These are phyloP conservation scores for Nomada fucata DNA, from an alignment of 2,888 invertebrate species.

Conservation along the genomic window DNA sequence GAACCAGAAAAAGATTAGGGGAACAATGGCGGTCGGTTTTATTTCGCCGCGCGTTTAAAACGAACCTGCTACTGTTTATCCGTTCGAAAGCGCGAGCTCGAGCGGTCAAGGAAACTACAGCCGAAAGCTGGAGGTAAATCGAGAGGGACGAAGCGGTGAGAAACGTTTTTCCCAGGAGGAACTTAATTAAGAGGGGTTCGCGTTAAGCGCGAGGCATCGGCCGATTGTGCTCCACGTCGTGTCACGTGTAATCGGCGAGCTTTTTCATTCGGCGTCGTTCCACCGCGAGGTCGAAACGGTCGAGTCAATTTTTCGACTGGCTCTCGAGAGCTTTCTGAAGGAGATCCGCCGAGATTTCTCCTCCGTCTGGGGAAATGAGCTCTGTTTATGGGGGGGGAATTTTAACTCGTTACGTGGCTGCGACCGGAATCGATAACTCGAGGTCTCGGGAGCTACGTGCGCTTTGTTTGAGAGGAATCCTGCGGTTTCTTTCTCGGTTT, in stretches of 20 bases:
- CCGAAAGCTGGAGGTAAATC: neutral
- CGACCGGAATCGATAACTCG: no score
- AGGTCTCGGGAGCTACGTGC: neutral
- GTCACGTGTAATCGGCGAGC: neutral
- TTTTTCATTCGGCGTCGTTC: conserved; percentile 12
- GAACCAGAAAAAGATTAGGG: conserved; percentile 54
- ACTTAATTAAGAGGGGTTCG: conserved; percentile 35
- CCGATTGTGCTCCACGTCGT: neutral
- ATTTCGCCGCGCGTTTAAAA: conserved; percentile 14
- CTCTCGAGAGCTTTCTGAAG: neutral
- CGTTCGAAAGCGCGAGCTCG: neutral
- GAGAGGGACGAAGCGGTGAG: neutral
- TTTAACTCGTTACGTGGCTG: no score
- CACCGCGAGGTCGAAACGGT: conserved; percentile 2
- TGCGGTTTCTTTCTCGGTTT: neutral
- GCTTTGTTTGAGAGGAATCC: neutral
- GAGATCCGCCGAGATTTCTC: no score
- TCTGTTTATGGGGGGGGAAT: no score
- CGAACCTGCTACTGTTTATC: conserved; percentile 7
- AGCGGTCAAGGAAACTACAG: neutral
- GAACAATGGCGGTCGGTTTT: conserved; percentile 41
- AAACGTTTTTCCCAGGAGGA: neutral
- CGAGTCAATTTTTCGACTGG: conserved; percentile 15
- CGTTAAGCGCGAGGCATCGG: conserved; percentile 10
- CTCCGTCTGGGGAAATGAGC: no score